Base-by-base conservation (phyloP, 1,140 invertebrate genomes). In the Mycetomoellerius zeteki region DNA sequence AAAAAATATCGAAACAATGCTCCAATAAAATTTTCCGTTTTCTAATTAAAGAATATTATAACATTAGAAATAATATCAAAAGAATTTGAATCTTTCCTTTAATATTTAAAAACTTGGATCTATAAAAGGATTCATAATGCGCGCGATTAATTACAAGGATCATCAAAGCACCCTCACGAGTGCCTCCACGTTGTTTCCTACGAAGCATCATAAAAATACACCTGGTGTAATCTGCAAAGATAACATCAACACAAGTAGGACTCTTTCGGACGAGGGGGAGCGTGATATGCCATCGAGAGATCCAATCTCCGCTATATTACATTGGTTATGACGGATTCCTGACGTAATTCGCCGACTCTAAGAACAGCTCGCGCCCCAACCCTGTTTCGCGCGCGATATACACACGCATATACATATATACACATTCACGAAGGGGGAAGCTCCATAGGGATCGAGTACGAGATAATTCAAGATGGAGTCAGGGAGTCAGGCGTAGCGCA, bases 381-480 rank as follows among this genome's bases (percentile, higher is more conserved):
- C 30, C 47, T 37, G 27, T 84, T 73, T 76, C n/a, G 60, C 76
- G 87, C 30, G 30, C 67, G 19, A 54, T 10, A 30, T 16, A 47
- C 37, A 33, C 27, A n/a, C 47, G 6, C n/a, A 21, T 24, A 54
- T 19, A 21, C 69, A 47, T 30, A 21, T 19, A 58, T 24, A n/a
- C 21, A 21, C 64, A 27, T 24, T 65, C 2, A 12, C 10, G 21
- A 30, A 43, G 37, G 30, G 60, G 21, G 75, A 19, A 37, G 27
- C 16, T 24, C 19, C 82, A 73, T 84, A 78, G 87, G 90, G 91
- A 90, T 91, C 87, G 58, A 87, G 82, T 87, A 91, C 80, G 88
- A 92, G 92, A 93, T 93, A 91, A 94, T 94, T 94, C 94, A 95
- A 95, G 91, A 95, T 94, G 93, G 93, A 95, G 94, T 95, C 94